Base-by-base conservation (phyloP, 2,797 vertebrate genomes). In the Avahi laniger region DNA sequence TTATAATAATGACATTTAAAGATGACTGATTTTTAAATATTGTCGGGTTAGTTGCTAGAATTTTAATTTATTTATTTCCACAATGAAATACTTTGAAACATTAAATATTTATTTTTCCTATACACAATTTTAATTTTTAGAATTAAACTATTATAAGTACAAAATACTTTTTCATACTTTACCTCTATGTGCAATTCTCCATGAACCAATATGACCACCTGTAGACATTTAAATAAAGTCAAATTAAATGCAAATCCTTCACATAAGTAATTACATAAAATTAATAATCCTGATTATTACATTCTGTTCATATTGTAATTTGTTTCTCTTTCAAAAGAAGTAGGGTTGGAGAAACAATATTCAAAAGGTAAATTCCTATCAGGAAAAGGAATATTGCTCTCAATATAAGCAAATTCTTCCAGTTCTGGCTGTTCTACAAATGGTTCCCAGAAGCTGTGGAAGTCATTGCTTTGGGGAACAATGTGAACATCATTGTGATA, bases 111-210 rank as follows among this genome's bases (percentile, higher is more conserved):
- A 65, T 50, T 86, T 94, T 96, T 96, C 26, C 46, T 67, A 63
- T 94, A 26, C n/a, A 85, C 10, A 94, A 52, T 89, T 95, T 95
- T 81, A 84, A 63, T 33, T 46, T 94, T 88, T 50, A 63, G 52
- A 75, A 57, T 6, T 43, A 24, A 89, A 24, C 14, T 50, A 48
- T 83, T 63, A 48, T 73, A 95, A 89, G 72, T 76, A 59, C 43
- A 83, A 70, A 94, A 91, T 76, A 8, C 1, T 61, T 96, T 92
- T 91, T 76, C 48, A 88, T 96, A 97, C 91, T 94, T 97, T 96
- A 98, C 97, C 97, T 98, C 72, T 93, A 92, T 59, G 59, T 30
- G 76, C 41, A 96, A 24, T 89, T 97, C 97, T 96, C 96, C 96
- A 4, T 96, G 93, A 81, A 97, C 98, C 81, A 97, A 24, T 10